phyloP scores from a whole-genome alignment of 2,888 invertebrate genomes.

The Gnatocerus cornutus region DNA sequence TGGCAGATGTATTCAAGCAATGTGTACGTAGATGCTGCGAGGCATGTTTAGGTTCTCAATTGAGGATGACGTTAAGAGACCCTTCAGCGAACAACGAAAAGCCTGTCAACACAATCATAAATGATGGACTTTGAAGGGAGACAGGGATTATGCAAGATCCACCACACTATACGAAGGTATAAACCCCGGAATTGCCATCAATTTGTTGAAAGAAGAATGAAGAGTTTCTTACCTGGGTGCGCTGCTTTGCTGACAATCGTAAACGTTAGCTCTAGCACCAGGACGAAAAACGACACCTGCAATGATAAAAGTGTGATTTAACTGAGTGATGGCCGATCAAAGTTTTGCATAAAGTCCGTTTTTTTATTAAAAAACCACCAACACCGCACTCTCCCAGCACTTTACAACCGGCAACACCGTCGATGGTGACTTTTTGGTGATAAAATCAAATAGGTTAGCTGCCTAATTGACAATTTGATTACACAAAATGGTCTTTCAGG shows the following conservation, averaged over 20 bases:
- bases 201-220: neutral
- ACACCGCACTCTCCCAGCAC: no score
- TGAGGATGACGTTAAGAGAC: slow-evolving; percentile 22
- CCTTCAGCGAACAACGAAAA: slow-evolving; percentile 25
- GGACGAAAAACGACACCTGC: slow-evolving; percentile 68
- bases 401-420: no score
- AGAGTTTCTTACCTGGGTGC: slow-evolving; percentile 67
- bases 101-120: slow-evolving; percentile 28
- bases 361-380: no score
- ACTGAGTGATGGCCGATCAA: no score
- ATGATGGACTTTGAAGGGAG: slow-evolving; percentile 9
- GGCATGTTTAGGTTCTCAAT: slow-evolving; percentile 20
- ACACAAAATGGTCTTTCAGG: no score
- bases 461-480: no score
- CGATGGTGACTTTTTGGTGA: no score
- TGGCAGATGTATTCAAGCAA: slow-evolving; percentile 12
- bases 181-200: no score
- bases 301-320: slow-evolving; percentile 52
- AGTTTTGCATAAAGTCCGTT: no score
- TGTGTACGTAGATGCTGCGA: slow-evolving; percentile 4
- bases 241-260: slow-evolving; percentile 67
- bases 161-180: no score
- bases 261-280: slow-evolving; percentile 68
- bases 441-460: no score
- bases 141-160: neutral